Base-by-base conservation (phyloP, 1,140 invertebrate species). In the Polypedilum vanderplanki region DNA sequence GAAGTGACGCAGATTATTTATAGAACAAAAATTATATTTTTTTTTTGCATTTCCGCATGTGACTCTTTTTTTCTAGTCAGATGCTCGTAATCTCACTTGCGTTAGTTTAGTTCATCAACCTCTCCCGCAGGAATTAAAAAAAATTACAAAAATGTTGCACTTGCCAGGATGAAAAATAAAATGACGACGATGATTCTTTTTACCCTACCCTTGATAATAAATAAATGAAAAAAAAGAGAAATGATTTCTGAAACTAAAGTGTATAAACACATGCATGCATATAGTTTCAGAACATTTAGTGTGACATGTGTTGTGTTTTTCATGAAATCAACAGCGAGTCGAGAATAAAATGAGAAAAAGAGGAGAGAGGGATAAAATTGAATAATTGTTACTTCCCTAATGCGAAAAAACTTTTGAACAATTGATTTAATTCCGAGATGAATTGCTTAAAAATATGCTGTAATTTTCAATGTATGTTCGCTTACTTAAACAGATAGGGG, bases 361-460 rank as follows among this genome's bases (percentile, higher is more conserved):
- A 70, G 18, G 20, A 18, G 65, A 70, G 17, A 22, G 17, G 9
- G 65, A 70, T 70, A 70, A 70, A 70, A 70, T 22, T 20, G 65
- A 70, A 70, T 70, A 70, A 70, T 70, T 70, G 65, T 70, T 70
- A 70, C 17, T 70, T 70, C 65, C 65, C 65, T 10, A 70, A 18
- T 70, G 20, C 65, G 17, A 70, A 20, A 70, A 20, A 70, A 20
- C 15, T 70, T 18, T 9, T n/a, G n/a, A 70, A 70, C 65, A 70
- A 70, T 70, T 70, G 65, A 70, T 70, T 70, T 70, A 70, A 70
- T 70, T 70, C 65, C 24, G 24, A 20, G 65, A 70, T 70, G 65
- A 70, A 70, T 70, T 70, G 65, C 65, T 70, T 70, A 22, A 70
- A 70, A 70, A 70, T 70, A 70, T 70, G 65, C 46, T 57, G 46